These are phyloP conservation scores for Polyodon spathula DNA, from an alignment of 2,113 vertebrate species.

Conservation along the genomic window DNA sequence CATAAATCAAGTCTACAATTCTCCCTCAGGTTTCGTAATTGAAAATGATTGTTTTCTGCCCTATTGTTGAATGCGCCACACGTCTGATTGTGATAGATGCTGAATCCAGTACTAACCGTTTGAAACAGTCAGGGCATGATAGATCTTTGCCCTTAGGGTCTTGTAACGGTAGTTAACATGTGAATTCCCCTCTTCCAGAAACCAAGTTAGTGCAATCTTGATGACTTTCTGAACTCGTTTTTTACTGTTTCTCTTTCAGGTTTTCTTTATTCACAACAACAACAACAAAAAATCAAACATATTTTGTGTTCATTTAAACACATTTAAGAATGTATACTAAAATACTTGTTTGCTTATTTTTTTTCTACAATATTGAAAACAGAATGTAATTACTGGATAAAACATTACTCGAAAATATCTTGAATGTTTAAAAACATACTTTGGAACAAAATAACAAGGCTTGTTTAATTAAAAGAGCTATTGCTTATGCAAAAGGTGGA, in stretches of 20 bases:
- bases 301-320: no score
- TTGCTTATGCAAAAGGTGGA: background rate
- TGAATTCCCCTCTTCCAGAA: conserved; percentile 40
- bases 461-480: background rate
- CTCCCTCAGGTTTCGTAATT: conserved; percentile 73
- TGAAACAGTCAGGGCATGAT: conserved; percentile 70
- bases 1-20: conserved; percentile 74
- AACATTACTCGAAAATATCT: no score
- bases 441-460: background rate
- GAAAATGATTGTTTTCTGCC: conserved; percentile 79
- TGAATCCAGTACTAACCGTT: conserved; percentile 64
- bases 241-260: conserved; percentile 28
- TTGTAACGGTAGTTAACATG: conserved; percentile 48
- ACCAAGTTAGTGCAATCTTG: conserved; percentile 21
- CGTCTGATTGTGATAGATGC: conserved; percentile 66
- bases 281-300: no score
- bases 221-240: conserved; percentile 4
- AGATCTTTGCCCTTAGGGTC: conserved; percentile 64
- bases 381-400: no score
- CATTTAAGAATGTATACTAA: no score
- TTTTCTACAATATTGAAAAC: no score
- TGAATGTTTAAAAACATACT: background rate
- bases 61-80: conserved; percentile 57
- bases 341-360: no score
- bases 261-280: background rate